These are phyloP conservation scores for Sterrhoptilus dennistouni DNA, from an alignment of 2,113 vertebrate genomes.

Conservation along the genomic window DNA sequence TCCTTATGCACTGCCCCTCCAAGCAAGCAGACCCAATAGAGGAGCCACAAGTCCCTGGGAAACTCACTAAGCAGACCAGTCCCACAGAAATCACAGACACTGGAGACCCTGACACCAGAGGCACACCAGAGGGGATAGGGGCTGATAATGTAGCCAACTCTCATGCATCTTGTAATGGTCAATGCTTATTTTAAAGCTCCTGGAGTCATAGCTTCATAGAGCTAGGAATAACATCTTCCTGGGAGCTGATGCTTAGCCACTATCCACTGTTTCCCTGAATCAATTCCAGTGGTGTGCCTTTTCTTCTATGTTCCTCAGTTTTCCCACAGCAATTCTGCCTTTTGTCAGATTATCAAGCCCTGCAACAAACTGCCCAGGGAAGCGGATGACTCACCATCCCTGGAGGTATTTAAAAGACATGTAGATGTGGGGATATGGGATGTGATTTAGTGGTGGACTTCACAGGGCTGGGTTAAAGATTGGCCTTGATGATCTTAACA, in stretches of 20 bases:
- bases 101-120: neutral
- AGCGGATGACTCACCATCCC: neutral
- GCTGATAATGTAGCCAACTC: neutral
- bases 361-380: neutral
- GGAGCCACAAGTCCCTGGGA: neutral
- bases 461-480: neutral
- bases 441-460: neutral
- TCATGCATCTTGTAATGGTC: neutral
- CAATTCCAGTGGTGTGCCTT: neutral
- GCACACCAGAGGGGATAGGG: neutral
- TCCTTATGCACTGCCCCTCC: neutral
- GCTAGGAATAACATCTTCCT: neutral
- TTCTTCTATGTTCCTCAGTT: neutral
- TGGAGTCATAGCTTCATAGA: neutral
- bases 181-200: conserved; percentile 29
- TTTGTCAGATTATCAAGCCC: neutral
- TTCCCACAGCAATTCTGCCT: neutral
- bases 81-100: neutral
- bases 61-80: neutral
- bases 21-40: neutral
- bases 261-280: neutral
- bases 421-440: neutral
- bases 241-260: neutral
- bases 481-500: neutral
- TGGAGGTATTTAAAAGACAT: neutral